Evolutionary conservation across 2,113 vertebrate species (phyloP).

Genomic region (Ptychochromis oligacanthus): DNA sequence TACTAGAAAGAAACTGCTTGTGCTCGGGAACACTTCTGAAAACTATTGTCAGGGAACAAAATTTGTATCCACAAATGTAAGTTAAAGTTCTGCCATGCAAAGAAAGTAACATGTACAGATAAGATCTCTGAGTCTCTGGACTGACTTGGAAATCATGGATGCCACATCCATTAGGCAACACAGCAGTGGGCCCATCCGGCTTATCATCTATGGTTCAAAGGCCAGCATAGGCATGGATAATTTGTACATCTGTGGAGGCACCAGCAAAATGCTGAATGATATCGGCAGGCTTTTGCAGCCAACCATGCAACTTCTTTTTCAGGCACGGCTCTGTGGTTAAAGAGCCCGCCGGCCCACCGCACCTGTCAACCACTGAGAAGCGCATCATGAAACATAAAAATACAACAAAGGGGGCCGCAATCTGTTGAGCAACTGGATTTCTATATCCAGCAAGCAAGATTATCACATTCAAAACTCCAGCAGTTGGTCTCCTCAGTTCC

Average conservation of each 20-base stretch:
- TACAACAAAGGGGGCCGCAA: too few species aligned
- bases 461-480: too few species aligned
- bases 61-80: not conserved
- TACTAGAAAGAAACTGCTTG: too few species aligned
- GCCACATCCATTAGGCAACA: not conserved
- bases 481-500: too few species aligned
- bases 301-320: not conserved
- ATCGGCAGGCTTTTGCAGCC: not conserved
- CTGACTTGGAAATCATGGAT: not conserved
- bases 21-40: not conserved
- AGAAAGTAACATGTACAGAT: not conserved
- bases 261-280: not conserved
- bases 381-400: too few species aligned
- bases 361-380: too few species aligned
- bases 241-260: not conserved
- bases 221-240: too few species aligned
- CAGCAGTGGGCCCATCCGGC: not conserved
- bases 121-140: not conserved
- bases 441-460: too few species aligned
- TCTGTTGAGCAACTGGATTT: too few species aligned
- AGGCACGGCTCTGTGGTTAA: too few species aligned
- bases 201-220: not conserved
- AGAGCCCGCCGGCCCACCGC: not conserved
- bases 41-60: not conserved
- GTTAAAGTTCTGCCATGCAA: not conserved